These are phyloP conservation scores for Peromyscus leucopus DNA, from an alignment of 2,113 vertebrate species.

Conservation along the genomic window DNA sequence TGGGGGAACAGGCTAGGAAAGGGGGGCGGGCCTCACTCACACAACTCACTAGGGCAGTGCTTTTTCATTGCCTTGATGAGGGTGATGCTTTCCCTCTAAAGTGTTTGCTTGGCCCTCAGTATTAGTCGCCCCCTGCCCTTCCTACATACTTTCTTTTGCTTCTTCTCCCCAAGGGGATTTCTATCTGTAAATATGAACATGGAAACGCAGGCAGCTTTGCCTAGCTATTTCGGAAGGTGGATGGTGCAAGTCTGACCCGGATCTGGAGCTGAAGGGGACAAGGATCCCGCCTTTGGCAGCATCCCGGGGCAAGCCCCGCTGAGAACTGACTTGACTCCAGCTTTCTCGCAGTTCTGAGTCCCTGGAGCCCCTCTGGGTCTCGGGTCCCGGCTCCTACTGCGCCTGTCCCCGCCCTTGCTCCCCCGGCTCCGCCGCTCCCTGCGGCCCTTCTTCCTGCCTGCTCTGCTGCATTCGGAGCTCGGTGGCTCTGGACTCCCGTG, in stretches of 20 bases:
- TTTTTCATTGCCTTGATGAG: background rate
- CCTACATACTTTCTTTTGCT: background rate
- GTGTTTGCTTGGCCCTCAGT: background rate
- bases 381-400: background rate
- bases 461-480: background rate
- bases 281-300: background rate
- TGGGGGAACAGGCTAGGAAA: background rate
- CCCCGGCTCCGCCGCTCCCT: background rate
- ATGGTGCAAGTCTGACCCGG: constrained; percentile 8
- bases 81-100: background rate
- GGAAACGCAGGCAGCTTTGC: constrained; percentile 64
- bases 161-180: background rate
- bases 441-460: background rate
- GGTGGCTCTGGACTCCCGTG: background rate
- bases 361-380: background rate
- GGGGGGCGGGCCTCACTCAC: background rate
- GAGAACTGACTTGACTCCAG: background rate
- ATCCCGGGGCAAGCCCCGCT: background rate
- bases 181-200: constrained; percentile 64
- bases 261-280: background rate
- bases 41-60: no score
- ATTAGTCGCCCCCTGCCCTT: background rate
- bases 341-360: background rate
- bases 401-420: background rate
- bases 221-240: constrained; percentile 79